These are phyloP conservation scores for Cirrhinus molitorella DNA, from an alignment of 2,797 vertebrate species.

Conservation along the genomic window DNA sequence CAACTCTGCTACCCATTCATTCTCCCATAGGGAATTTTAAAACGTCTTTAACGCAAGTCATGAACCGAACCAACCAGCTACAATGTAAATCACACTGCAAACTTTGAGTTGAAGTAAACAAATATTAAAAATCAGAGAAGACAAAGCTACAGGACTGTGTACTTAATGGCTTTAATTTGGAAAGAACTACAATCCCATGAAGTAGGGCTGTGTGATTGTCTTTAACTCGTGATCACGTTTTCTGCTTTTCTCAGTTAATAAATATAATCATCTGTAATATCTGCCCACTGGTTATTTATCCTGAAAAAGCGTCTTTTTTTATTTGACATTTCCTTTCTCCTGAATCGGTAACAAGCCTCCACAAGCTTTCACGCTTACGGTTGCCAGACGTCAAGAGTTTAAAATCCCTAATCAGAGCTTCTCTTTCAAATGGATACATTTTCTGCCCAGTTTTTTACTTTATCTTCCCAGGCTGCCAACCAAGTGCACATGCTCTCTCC, in stretches of 20 bases:
- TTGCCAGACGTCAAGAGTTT: background rate
- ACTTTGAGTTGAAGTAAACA: background rate
- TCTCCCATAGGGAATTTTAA: background rate
- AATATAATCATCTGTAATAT: background rate
- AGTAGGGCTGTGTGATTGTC: background rate
- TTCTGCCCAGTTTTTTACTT: background rate
- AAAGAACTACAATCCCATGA: background rate
- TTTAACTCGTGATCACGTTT: background rate
- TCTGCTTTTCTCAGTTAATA: background rate
- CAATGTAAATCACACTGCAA: too few relatives aligned
- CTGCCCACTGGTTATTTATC: background rate
- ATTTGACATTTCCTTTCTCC: background rate
- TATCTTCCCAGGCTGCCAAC: background rate
- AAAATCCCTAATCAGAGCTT: conserved; percentile 1
- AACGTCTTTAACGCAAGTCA: background rate
- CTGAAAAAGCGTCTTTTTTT: background rate
- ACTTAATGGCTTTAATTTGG: background rate
- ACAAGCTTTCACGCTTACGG: background rate
- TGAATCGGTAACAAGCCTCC: background rate
- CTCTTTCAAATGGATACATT: background rate
- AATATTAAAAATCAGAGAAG: background rate
- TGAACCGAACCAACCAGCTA: too few relatives aligned
- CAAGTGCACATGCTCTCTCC: background rate
- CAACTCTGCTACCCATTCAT: background rate
- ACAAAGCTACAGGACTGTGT: background rate